These are phyloP conservation scores for Procavia capensis DNA, from an alignment of 2,113 vertebrate genomes.

Conservation along the genomic window DNA sequence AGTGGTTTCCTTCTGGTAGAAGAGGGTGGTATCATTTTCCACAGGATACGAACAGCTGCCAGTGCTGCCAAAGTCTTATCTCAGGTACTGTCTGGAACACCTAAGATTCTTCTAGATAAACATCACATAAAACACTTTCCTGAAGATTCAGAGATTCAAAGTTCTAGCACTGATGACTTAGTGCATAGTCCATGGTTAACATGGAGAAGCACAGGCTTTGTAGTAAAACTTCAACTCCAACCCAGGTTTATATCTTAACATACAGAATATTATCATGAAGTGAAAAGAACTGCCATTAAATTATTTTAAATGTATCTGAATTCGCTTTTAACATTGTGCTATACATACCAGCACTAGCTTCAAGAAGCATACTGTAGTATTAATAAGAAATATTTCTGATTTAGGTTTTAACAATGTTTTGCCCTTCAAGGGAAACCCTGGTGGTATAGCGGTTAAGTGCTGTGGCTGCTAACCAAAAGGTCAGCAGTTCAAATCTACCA, in stretches of 20 bases:
- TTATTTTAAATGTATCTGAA: slow-evolving; percentile 13
- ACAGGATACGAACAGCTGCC: background rate
- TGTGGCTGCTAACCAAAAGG: too few species aligned
- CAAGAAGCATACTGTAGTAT: background rate
- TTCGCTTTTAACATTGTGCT: background rate
- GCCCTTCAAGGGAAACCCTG: too few species aligned
- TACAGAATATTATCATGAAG: background rate
- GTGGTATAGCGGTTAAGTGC: too few species aligned
- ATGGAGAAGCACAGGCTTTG: background rate
- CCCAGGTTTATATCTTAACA: background rate
- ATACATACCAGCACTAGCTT: background rate
- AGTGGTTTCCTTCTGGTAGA: background rate
- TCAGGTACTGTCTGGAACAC: background rate
- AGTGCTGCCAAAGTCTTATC: background rate
- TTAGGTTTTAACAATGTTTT: slow-evolving; percentile 27
- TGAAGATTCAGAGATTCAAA: background rate
- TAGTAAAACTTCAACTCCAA: background rate
- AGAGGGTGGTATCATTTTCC: background rate
- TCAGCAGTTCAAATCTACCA: too few species aligned
- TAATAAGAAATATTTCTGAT: slow-evolving; percentile 46
- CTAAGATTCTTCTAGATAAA: slow-evolving; percentile 15
- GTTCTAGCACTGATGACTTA: background rate
- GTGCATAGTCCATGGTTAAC: background rate
- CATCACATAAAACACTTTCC: background rate
- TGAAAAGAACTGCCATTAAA: background rate